phyloP scores from a whole-genome alignment of 2,113 vertebrate genomes.

The Clarias magur region DNA sequence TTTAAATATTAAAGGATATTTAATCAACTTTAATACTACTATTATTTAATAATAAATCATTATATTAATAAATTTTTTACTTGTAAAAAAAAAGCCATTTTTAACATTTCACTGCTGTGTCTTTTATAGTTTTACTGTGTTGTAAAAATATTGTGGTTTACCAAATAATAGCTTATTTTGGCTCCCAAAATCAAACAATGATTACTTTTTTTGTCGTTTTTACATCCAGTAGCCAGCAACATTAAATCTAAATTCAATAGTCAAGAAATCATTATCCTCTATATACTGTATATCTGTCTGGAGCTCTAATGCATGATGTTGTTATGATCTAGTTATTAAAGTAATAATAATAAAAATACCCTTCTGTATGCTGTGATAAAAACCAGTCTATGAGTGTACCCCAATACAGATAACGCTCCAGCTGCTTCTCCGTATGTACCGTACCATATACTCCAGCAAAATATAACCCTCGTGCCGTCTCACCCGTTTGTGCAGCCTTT shows the following conservation, averaged over 20 bases:
- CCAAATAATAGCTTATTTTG: neutral
- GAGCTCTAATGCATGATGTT: neutral
- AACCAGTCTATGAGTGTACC: neutral
- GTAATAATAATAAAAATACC: neutral
- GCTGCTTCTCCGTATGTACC: neutral
- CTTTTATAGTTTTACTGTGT: neutral
- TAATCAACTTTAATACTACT: neutral
- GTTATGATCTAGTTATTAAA: neutral
- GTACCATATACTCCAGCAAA: neutral
- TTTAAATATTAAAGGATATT: no score
- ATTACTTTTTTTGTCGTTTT: neutral
- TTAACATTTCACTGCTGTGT: neutral
- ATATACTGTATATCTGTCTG: neutral
- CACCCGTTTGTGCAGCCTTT: conserved; percentile 92
- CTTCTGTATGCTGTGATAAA: neutral
- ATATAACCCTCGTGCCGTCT: neutral
- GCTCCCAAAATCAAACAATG: neutral
- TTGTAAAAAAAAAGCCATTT: neutral
- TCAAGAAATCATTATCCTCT: neutral
- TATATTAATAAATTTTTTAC: neutral
- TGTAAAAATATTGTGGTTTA: neutral
- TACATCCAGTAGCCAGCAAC: neutral
- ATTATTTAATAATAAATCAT: neutral
- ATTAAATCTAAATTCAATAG: neutral
- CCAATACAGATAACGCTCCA: neutral